Conservation (phyloP, 2,113 vertebrate genomes). For the Rafetus swinhoei region DNA sequence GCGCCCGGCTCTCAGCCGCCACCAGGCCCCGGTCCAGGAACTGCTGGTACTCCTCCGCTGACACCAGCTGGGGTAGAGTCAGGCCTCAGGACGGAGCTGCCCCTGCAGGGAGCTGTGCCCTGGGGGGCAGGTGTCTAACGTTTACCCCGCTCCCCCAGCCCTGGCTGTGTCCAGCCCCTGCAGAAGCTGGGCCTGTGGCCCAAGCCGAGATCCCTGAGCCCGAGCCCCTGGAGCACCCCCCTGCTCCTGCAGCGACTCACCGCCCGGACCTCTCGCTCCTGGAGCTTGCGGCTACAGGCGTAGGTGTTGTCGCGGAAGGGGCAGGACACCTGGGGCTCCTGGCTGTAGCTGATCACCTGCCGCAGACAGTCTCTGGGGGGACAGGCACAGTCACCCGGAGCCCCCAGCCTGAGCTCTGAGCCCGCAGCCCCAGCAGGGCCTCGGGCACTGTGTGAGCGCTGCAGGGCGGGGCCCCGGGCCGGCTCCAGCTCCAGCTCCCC, state of each 20-base stretch:
- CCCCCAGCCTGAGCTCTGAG: no score
- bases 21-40: slow-evolving; percentile 85
- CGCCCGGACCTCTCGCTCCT: neutral
- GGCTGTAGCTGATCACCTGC: neutral
- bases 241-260: no score
- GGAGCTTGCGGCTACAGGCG: neutral
- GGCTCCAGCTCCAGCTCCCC: no score
- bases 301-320: neutral
- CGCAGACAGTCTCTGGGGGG: neutral
- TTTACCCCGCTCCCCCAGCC: neutral
- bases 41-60: slow-evolving; percentile 80
- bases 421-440: no score
- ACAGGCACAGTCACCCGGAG: neutral
- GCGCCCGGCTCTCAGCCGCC: slow-evolving; percentile 85
- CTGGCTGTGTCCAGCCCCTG: no score
- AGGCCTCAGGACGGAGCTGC: neutral
- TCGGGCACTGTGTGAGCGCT: no score
- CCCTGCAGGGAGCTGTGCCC: no score
- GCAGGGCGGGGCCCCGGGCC: no score
- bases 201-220: neutral
- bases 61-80: slow-evolving; percentile 66
- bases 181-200: no score
- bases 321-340: neutral
- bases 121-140: no score
- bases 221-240: no score